Percentiles rank a stretch among this genome's conserved stretches.
Conservation (phyloP, 2,113 vertebrate genomes). For the Dicerorhinus sumatrensis region DNA sequence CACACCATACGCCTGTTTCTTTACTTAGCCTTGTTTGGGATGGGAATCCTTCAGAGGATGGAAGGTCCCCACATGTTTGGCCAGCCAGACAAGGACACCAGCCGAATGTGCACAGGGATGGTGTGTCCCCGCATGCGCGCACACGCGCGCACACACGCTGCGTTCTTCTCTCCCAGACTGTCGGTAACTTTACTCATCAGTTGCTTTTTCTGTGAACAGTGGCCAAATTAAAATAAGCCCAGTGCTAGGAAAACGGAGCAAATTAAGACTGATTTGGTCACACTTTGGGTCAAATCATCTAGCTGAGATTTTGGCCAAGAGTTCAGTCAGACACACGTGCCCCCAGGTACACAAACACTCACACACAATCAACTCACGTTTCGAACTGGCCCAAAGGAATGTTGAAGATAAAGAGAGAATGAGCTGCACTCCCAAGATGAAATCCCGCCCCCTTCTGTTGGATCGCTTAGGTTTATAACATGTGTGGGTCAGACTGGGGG, state of each 20-base stretch:
- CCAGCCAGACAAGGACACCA: constrained; percentile 70
- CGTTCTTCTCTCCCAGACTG: constrained; percentile 75
- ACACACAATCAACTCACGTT: background rate
- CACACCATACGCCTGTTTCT: constrained; percentile 73
- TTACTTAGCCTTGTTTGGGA: constrained; percentile 71
- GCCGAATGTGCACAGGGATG: constrained; percentile 79
- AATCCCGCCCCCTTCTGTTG: background rate
- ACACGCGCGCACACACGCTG: constrained; percentile 64
- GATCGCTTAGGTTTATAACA: background rate
- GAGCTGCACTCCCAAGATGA: background rate
- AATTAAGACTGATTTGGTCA: constrained; percentile 82
- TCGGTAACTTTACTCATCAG: constrained; percentile 80
- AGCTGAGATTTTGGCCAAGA: constrained; percentile 75
- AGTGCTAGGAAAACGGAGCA: constrained; percentile 82
- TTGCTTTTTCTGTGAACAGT: constrained; percentile 76
- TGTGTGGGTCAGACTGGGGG: background rate
- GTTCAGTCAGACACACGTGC: background rate
- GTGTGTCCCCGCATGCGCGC: constrained; percentile 53
- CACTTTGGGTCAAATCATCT: constrained; percentile 76
- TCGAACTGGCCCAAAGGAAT: too few species aligned
- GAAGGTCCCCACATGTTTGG: constrained; percentile 69
- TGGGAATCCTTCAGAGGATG: constrained; percentile 79
- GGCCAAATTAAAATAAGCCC: constrained; percentile 85
- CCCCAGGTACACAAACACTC: background rate
- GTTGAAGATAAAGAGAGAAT: accelerated